Evolutionary conservation across 1,140 invertebrate genomes (phyloP), one percentile per base, ranked within the genome.

Genomic region (Carposina sasakii): DNA sequence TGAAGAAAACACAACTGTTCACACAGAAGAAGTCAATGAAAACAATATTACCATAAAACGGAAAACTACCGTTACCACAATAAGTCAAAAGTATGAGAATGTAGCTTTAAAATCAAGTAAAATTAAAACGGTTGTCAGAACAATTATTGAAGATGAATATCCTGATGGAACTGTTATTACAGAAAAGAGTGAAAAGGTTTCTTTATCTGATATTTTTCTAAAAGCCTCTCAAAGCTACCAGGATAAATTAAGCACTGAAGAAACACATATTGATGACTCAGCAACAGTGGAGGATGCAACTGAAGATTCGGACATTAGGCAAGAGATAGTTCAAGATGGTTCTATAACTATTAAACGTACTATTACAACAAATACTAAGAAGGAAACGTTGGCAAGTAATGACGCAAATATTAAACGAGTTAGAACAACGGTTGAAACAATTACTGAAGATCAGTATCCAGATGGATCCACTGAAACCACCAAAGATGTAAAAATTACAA

Each of bases 401-500:
- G 74, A 85, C 43, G 66, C 71, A 58, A 76, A 71, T 59, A 71
- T 83, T 6, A 79, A 78, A 62, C 70, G 81, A 13, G 57, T 85
- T 3, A 71, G 79, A 64, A 85, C 83, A 19, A 85, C 85, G 1
- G 67, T 83, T 39, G 83, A 86, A 76, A 85, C 83, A n/a, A 78
- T 66, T 19, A 85, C 79, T 9, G 73, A 85, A 8, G 85, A 86
- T 61, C 77, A 78, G 62, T 85, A 79, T 57, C 76, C 83, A 4
- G 78, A 85, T 66, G 81, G 85, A 16, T 76, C 81, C 2, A 73
- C 81, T 31, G 85, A 86, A 71, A 86, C 85, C 8, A 85, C 83
- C 1, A 86, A 84, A 70, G 85, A 86, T 47, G 79, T 86, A 9
- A 86, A 86, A 69, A 85, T 86, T 30, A 86, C 85, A 6, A 75